Percentiles rank a stretch among this genome's conserved stretches.
Evolutionary conservation across 64 coral and sea anemone genomes (phyloP).

Genomic region (Orbicella faveolata): DNA sequence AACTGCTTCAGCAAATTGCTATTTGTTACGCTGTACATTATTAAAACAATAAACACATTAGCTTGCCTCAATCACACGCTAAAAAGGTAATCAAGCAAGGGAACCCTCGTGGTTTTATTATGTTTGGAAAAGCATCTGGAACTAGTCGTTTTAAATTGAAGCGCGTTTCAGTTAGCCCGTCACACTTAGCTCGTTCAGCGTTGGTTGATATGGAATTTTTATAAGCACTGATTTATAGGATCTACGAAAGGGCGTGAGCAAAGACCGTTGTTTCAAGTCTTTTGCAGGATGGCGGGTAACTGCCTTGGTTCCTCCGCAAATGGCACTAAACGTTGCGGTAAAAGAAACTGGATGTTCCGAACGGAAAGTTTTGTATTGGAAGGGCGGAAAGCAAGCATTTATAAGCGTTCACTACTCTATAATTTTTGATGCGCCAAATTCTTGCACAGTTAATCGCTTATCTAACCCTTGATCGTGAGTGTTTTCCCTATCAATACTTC

Average conservation of each 20-base stretch:
- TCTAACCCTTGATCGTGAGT: slow-evolving; percentile 47
- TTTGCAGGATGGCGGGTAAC: background rate
- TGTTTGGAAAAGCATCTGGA: background rate
- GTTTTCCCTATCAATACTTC: slow-evolving; percentile 49
- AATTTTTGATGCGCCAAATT: slow-evolving; percentile 10
- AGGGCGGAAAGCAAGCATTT: background rate
- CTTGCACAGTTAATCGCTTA: slow-evolving; percentile 30
- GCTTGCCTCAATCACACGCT: background rate
- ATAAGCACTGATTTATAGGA: slow-evolving; percentile 42
- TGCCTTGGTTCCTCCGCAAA: background rate
- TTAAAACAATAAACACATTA: slow-evolving; percentile 5
- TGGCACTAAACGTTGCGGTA: background rate
- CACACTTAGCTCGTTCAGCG: background rate
- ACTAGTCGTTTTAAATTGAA: background rate
- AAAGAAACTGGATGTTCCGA: background rate
- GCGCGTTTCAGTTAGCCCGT: background rate
- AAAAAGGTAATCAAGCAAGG: background rate
- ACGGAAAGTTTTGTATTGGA: background rate
- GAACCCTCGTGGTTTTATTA: background rate
- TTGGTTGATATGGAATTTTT: slow-evolving; percentile 26
- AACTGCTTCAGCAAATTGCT: background rate
- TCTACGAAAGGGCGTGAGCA: slow-evolving; percentile 44
- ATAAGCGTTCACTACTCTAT: background rate
- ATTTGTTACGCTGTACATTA: background rate
- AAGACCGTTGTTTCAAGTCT: slow-evolving; percentile 9